phyloP scores from a whole-genome alignment of 2,113 vertebrate genomes.

The Panurus biarmicus region DNA sequence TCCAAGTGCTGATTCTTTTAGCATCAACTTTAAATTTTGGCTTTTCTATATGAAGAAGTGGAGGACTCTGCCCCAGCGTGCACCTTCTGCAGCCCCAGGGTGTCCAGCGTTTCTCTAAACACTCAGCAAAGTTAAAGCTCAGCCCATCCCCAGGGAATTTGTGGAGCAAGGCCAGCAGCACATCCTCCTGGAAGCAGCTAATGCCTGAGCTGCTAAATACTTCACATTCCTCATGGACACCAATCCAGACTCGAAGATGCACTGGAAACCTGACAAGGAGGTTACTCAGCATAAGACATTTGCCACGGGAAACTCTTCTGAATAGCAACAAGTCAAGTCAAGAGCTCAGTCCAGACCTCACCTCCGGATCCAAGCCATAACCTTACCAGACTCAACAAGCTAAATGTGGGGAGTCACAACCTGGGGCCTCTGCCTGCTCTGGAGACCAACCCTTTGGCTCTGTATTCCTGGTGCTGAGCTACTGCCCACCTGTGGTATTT shows the following conservation, averaged over 20 bases:
- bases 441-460: not conserved
- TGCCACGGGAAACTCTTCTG: not conserved
- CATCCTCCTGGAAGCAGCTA: slow-evolving; percentile 25
- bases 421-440: not conserved
- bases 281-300: not conserved
- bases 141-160: not conserved
- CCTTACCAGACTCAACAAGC: not conserved
- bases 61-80: not conserved
- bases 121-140: not conserved
- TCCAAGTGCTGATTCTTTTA: not conserved
- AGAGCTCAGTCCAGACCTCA: not conserved
- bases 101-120: not conserved
- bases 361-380: not conserved
- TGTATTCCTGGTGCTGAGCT: not conserved
- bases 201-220: not conserved
- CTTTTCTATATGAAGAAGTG: not conserved
- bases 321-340: not conserved
- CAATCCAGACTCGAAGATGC: not conserved
- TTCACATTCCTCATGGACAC: not conserved
- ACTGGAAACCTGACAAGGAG: not conserved
- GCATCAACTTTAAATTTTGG: not conserved
- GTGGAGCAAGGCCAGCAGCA: not conserved
- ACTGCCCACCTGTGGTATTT: not conserved
- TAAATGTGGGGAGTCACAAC: not conserved
- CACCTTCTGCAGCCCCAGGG: not conserved